A percentile compares a stretch with the other conserved stretches of the same genome.
Evolutionary conservation across 2,797 vertebrate genomes (phyloP).

Genomic region (Gila robusta): DNA sequence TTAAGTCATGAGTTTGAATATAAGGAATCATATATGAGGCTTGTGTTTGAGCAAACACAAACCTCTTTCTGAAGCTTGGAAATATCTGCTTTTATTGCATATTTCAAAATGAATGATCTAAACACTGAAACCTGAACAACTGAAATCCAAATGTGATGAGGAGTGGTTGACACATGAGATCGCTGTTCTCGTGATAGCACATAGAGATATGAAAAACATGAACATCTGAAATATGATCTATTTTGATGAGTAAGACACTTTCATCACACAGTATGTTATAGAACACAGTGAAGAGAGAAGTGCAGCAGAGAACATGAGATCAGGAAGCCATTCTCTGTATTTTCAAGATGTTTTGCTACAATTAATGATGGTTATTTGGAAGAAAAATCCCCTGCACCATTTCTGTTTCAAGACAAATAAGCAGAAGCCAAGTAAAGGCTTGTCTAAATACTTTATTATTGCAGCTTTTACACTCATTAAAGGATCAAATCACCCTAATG

Average conservation of each 20-base stretch:
- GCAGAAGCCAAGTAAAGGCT: neutral
- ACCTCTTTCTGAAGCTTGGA: neutral
- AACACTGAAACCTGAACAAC: neutral
- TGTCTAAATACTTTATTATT: slow-evolving; percentile 9
- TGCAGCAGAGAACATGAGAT: neutral
- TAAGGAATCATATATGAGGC: neutral
- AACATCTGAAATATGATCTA: slow-evolving; percentile 27
- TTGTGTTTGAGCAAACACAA: slow-evolving; percentile 4
- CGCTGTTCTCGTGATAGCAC: slow-evolving; percentile 24
- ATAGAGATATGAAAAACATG: slow-evolving; percentile 44
- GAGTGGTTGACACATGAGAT: neutral
- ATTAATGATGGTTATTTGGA: neutral
- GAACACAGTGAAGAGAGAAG: slow-evolving; percentile 22
- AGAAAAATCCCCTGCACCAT: slow-evolving; percentile 4
- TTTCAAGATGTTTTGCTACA: slow-evolving; percentile 18
- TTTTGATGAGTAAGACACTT: neutral
- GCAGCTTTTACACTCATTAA: neutral
- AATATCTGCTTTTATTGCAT: slow-evolving; percentile 18
- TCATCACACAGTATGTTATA: slow-evolving; percentile 23
- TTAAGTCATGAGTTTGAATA: neutral
- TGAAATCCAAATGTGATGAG: neutral
- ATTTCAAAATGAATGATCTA: slow-evolving; percentile 4
- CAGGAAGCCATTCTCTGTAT: neutral
- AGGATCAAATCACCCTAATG: neutral
- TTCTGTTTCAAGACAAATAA: slow-evolving; percentile 16